Base-by-base conservation (phyloP, 1,140 invertebrate species). In the Caenorhabditis brenneri region DNA sequence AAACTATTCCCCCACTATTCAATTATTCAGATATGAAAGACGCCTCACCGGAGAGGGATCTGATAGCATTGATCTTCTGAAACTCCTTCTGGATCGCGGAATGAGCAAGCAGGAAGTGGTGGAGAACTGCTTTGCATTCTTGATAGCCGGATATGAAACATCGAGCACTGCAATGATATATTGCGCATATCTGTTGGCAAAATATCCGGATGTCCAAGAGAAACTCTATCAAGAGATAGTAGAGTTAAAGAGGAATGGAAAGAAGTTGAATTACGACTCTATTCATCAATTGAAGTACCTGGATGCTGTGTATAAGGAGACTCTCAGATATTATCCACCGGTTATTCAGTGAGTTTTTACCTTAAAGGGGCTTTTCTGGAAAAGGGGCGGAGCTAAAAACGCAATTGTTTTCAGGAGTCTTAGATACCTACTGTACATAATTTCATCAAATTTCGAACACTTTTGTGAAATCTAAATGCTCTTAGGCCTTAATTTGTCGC, bases 91-190 rank as follows among this genome's bases (percentile, higher is more conserved):
- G 12, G 48, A 83, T 49, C n/a, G 65, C 22, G 29, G 27, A 82
- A 84, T 48, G 39, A 22, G 46, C 1, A 60, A 69, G 49, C 29
- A 22, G 16, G 85, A 79, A 78, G 74, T 81, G 15, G 82, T 65
- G 22, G 85, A 79, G 83, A 86, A 88, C 48, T 87, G 86, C 55
- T 88, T 87, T 22, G 22, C 92, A 1, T 92, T 93, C 81, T 89
- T 92, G 39, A 74, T 92, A 48, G 93, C 91, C 80, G 92, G 92
- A 15, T 92, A 91, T 82, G 92, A 93, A 51, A 93, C 92, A 0
- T 92, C 91, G 7, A 87, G 91, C 1, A 91, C 84, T 0, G 89
- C 90, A 19, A 79, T 93, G 29, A 86, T 90, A 0, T 92, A 91
- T 78, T 82, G 89, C 24, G 81, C 90, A 7, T 92, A 91, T 81